Evolutionary conservation across 2,888 invertebrate species (phyloP), one percentile per base, ranked within the genome.

Genomic region (Parelbella ahira): DNA sequence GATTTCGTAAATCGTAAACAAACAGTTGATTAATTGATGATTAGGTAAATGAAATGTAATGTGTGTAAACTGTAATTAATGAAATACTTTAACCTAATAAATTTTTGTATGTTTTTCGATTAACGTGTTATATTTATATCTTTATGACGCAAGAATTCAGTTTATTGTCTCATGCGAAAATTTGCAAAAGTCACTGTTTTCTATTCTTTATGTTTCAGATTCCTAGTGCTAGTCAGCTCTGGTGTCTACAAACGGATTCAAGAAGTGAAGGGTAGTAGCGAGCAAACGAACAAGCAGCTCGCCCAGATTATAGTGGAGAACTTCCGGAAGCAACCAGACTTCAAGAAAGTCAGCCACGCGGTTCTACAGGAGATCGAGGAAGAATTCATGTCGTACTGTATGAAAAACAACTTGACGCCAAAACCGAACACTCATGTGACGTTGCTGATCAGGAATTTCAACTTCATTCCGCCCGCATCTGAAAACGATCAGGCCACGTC

Each of bases 241-340:
- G 96, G 96, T 0, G 89, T 97, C 0, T 95, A 95, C 71, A 93
- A 93, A 76, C 92, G 94, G 1, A 88, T 96, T 25, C 93, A 94
- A 72, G 95, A 96, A 80, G 91, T 92, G 0, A 91, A 91, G 23
- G 89, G 89, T 19, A 88, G 83, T 59, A 88, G 90, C 37, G 93
- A 93, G 55, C 93, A 94, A 67, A 94, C 95, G 0, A 95, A 95
- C 76, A 93, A 93, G 64, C 93, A 93, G 57, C 89, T 96, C 1
- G 92, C 94, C 0, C 91, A 93, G 58, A 91, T 94, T 73, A 92
- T 93, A 11, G 93, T 94, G 1, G 94, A 94, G 62, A 93, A 94
- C 89, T 96, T 97, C 68, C 81, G 93, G 3, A 90, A 91, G 29
- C 94, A 96, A 64, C 90, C 93, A 0, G 93, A 95, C 6, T 84